phyloP scores from a whole-genome alignment of 2,888 invertebrate species.

The Auanema freiburgensis region DNA sequence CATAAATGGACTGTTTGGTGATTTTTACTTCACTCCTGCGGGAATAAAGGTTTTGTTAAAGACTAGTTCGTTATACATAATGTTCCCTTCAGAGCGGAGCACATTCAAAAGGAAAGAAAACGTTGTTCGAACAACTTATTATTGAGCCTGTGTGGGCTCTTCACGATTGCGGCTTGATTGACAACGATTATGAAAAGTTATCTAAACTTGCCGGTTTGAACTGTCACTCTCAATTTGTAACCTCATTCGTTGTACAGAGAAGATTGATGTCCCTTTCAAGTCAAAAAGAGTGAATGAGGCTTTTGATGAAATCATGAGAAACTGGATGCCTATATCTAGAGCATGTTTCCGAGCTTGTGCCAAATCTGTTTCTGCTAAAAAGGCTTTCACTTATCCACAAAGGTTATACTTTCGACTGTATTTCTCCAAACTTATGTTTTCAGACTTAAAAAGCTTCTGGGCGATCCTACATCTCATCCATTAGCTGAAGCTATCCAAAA shows the following conservation, averaged over 20 bases:
- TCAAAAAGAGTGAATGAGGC: conserved; percentile 53
- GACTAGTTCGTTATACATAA: not conserved
- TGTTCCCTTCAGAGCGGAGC: conserved; percentile 43
- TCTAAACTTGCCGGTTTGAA: conserved; percentile 39
- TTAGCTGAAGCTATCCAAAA: conserved; percentile 21
- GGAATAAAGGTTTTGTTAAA: conserved; percentile 27
- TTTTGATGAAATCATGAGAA: conserved; percentile 58
- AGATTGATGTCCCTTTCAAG: conserved; percentile 33
- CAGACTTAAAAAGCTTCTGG: conserved; percentile 30
- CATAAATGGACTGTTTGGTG: conserved; percentile 44
- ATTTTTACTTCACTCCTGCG: conserved; percentile 41
- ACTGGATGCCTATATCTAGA: conserved; percentile 57
- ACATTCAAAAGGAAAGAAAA: conserved; percentile 44
- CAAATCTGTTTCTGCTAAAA: conserved; percentile 35
- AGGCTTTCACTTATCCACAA: conserved; percentile 28
- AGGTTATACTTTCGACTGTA: conserved; percentile 7
- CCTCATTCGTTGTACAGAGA: conserved; percentile 13
- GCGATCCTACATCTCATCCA: conserved; percentile 29
- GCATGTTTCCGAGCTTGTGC: conserved; percentile 53
- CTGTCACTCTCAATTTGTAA: too few relatives aligned
- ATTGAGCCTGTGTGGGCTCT: conserved; percentile 58
- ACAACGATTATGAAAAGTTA: conserved; percentile 44
- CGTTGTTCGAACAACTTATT: conserved; percentile 58
- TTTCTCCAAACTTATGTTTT: not conserved
- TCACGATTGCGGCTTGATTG: conserved; percentile 50